A percentile compares a stretch with the other conserved stretches of the same genome.
These are phyloP conservation scores for Pachyseris speciosa DNA, from an alignment of 64 coral and sea anemone species.

Conservation along the genomic window DNA sequence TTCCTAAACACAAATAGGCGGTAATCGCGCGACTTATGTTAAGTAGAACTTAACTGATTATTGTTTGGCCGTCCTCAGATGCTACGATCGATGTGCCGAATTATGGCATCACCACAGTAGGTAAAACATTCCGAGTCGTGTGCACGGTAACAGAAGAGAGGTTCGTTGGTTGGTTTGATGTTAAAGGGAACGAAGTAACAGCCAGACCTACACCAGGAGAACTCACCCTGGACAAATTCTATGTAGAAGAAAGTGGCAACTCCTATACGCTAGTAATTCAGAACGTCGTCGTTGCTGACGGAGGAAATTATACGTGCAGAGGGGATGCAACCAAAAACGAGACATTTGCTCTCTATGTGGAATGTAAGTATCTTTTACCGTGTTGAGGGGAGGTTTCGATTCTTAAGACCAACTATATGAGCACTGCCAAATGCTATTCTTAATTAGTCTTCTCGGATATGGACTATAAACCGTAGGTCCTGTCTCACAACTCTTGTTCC, in stretches of 20 bases:
- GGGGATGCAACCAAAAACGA: conserved; percentile 25
- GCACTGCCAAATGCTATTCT: no score
- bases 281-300: conserved; percentile 68
- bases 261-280: conserved; percentile 56
- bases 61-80: no score
- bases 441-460: no score
- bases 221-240: conserved; percentile 38
- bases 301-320: conserved; percentile 78
- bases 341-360: conserved; percentile 75
- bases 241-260: background rate
- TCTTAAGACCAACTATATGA: no score
- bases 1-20: no score
- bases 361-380: conserved; percentile 68
- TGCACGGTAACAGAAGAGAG: conserved; percentile 58
- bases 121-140: conserved; percentile 75
- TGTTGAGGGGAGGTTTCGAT: no score
- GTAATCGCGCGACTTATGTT: no score
- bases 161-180: conserved; percentile 72
- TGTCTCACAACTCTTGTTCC: no score
- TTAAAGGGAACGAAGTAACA: conserved; percentile 34
- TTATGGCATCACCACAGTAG: conserved; percentile 77
- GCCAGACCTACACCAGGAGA: background rate
- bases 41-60: no score
- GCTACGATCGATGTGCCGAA: background rate
- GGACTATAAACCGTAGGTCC: no score